Evolutionary conservation across 2,113 vertebrate genomes (phyloP), one percentile per base, ranked within the genome.

Genomic region (Columbina picui): DNA sequence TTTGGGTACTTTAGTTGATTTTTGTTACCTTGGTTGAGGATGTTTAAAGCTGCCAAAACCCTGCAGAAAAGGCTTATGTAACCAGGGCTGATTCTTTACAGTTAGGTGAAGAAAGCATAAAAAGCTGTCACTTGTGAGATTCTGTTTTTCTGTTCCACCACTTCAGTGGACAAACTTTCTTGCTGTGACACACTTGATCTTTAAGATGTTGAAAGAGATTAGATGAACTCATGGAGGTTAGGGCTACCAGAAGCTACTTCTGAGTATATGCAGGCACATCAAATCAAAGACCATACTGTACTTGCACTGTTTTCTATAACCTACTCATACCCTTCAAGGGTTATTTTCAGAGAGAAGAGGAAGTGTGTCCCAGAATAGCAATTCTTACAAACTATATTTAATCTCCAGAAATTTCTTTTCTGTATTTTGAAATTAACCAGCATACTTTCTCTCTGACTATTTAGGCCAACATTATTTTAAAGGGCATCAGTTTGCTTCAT

Each of bases 361-460:
- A 93, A 83, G 57, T 27, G 14, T 79, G 70, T 73, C 49, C 63
- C 34, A 50, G 34, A 52, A 67, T 20, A 80, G 23, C 26, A 80
- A 88, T 92, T 94, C 45, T 90, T 86, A 63, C 60, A 77, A 73
- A 63, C 55, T 93, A 55, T 74, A 90, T 74, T 90, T 95, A 94
- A 80, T 56, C 78, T 36, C 38, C 52, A 88, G 52, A 93, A 90
- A 84, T 70, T 47, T 74, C 4, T 89, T 79, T 89, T 84, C 30
- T 43, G 38, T 14, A 47, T 70, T 93, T 94, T 93, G 63, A 96
- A 84, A 89, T 84, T 63, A 94, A 43, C 47, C 52, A 89, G 60
- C 14, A 45, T 88, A 78, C 56, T 96, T 93, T 94, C 68, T 81
- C 63, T 90, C 83, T 96, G 53, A 85, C 45, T 96, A 86, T 87